Percentiles rank a stretch among this genome's conserved stretches.
Evolutionary conservation across 2,888 invertebrate genomes (phyloP).

Genomic region (Mylabris sibirica): DNA sequence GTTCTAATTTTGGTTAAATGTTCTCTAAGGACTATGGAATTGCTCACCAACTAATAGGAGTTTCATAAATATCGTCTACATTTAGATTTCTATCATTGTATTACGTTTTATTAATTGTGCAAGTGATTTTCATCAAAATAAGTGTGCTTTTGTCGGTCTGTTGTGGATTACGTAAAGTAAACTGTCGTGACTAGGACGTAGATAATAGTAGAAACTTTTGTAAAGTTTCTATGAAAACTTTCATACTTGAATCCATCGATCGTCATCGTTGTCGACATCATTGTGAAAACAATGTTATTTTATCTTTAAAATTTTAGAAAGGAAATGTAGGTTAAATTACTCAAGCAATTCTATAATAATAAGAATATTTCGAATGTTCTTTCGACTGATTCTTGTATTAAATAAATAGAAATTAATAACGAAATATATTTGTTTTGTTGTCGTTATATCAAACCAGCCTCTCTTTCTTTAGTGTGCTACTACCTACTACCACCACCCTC

Average conservation of each 20-base stretch:
- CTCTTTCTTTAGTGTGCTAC: too few species aligned
- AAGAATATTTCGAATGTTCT: neutral
- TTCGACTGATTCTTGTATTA: neutral
- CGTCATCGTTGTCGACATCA: neutral
- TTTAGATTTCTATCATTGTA: too few species aligned
- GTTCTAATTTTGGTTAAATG: too few species aligned
- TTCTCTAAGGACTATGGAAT: too few species aligned
- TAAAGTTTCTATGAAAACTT: neutral
- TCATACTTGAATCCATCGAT: neutral
- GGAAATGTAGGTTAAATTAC: neutral
- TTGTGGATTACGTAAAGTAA: conserved; percentile 1
- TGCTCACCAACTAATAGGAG: too few species aligned
- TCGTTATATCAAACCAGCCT: neutral
- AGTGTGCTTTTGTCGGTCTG: neutral
- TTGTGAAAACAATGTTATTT: conserved; percentile 3
- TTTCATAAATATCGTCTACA: too few species aligned
- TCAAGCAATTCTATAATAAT: neutral
- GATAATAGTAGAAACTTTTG: neutral
- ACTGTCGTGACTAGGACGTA: neutral
- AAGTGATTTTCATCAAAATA: neutral
- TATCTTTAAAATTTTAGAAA: neutral
- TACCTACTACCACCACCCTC: neutral
- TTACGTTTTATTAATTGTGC: too few species aligned
- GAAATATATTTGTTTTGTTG: neutral
- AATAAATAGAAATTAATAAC: neutral